Conservation (phyloP, 2,888 invertebrate species). For the Drosophila differens region DNA sequence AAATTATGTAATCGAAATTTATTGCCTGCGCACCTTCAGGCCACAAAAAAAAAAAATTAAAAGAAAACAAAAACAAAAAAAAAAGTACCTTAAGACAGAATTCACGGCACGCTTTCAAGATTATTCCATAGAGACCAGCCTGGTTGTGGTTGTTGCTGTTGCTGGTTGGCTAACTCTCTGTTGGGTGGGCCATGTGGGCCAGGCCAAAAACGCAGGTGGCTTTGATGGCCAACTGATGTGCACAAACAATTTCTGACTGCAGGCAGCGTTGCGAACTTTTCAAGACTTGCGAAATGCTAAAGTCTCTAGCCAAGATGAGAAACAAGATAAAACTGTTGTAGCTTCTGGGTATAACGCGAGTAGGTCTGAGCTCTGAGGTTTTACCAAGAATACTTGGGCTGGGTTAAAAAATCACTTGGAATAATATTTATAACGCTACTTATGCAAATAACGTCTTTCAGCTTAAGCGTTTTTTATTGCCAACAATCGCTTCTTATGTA, state of each 20-base stretch:
- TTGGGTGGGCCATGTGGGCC: conserved; percentile 53
- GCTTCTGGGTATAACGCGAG: conserved; percentile 30
- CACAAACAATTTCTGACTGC: conserved; percentile 34
- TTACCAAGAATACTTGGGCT: conserved; percentile 12
- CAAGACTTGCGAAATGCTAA: conserved; percentile 30
- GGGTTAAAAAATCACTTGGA: not conserved
- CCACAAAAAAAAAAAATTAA: conserved; percentile 10
- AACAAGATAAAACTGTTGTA: conserved; percentile 37
- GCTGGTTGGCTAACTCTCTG: conserved; percentile 6
- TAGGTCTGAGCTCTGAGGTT: conserved; percentile 9
- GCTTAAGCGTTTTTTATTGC: not conserved
- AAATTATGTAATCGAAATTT: conserved; percentile 84
- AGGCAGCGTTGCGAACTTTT: conserved; percentile 34
- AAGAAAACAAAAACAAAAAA: not conserved
- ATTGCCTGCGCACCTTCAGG: conserved; percentile 60
- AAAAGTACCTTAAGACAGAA: not conserved
- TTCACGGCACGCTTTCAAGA: conserved; percentile 47
- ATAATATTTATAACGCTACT: not conserved
- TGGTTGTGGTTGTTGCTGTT: conserved; percentile 9
- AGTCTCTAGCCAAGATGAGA: conserved; percentile 7
- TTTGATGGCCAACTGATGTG: conserved; percentile 71
- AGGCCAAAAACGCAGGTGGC: conserved; percentile 61
- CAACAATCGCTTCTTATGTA: not conserved
- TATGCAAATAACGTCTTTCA: not conserved
- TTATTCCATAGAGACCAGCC: conserved; percentile 20